Conservation (phyloP, 2,113 vertebrate genomes). For the Rhea pennata region DNA sequence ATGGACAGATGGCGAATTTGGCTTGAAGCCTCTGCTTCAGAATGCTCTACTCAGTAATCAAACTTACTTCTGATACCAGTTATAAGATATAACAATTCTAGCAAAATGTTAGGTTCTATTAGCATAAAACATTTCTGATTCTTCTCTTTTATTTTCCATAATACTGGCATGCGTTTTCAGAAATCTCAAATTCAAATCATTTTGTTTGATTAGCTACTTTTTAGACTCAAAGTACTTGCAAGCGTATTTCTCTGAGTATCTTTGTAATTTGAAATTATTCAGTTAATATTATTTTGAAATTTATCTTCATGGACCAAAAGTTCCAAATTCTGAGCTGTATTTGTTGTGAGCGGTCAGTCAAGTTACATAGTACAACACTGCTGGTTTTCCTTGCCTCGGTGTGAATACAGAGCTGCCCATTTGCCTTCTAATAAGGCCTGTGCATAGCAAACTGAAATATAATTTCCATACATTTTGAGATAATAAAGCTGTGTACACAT, state of each 20-base stretch:
- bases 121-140: not conserved
- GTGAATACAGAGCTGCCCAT: not conserved
- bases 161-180: not conserved
- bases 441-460: not conserved
- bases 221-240: not conserved
- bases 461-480: not conserved
- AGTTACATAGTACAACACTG: not conserved
- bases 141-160: not conserved
- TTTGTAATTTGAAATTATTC: not conserved
- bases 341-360: not conserved
- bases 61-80: not conserved
- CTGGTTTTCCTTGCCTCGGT: not conserved
- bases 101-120: not conserved
- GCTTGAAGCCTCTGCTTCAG: not conserved
- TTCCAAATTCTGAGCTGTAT: not conserved
- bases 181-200: not conserved
- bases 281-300: not conserved
- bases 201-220: not conserved
- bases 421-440: not conserved
- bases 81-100: not conserved
- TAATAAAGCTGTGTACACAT: not conserved
- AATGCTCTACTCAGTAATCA: not conserved
- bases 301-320: not conserved
- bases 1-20: not conserved
- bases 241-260: not conserved